Evolutionary conservation across 2,113 vertebrate species (phyloP).

Genomic region (Gobius niger): DNA sequence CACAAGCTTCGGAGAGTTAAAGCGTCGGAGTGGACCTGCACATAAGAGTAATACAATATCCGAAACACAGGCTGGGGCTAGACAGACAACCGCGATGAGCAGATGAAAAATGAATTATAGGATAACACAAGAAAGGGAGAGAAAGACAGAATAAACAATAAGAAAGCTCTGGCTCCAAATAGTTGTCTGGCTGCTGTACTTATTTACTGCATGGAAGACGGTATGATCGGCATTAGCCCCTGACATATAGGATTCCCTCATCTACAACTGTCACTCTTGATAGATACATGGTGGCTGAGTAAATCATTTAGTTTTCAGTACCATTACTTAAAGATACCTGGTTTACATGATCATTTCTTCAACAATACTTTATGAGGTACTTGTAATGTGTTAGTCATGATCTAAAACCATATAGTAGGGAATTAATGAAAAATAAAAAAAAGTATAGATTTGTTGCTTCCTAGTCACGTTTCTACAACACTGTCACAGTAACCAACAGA

Average conservation of each 20-base stretch:
- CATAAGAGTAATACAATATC: slow-evolving; percentile 63
- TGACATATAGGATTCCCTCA: slow-evolving; percentile 33
- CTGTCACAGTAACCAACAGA: no score
- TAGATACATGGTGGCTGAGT: no score
- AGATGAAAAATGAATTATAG: slow-evolving; percentile 75
- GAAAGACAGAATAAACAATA: slow-evolving; percentile 70
- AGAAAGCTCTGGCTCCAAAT: slow-evolving; percentile 58
- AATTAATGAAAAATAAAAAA: no score
- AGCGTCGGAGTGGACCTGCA: slow-evolving; percentile 20
- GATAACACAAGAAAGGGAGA: slow-evolving; percentile 62
- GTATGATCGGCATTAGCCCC: slow-evolving; percentile 44
- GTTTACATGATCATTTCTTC: no score
- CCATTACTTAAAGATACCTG: no score
- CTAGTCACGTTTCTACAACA: no score
- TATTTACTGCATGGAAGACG: slow-evolving; percentile 16
- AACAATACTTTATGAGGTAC: no score
- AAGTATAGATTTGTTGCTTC: no score
- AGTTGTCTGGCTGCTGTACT: slow-evolving; percentile 39
- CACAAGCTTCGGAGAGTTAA: slow-evolving; percentile 41
- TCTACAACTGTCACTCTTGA: slow-evolving; percentile 20
- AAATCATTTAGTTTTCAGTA: no score
- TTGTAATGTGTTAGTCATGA: no score
- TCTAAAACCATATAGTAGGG: no score
- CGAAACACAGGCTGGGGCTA: slow-evolving; percentile 55
- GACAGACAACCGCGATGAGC: slow-evolving; percentile 59